phyloP scores from a whole-genome alignment of 2,113 vertebrate genomes.

The Baryphthengus martii region DNA sequence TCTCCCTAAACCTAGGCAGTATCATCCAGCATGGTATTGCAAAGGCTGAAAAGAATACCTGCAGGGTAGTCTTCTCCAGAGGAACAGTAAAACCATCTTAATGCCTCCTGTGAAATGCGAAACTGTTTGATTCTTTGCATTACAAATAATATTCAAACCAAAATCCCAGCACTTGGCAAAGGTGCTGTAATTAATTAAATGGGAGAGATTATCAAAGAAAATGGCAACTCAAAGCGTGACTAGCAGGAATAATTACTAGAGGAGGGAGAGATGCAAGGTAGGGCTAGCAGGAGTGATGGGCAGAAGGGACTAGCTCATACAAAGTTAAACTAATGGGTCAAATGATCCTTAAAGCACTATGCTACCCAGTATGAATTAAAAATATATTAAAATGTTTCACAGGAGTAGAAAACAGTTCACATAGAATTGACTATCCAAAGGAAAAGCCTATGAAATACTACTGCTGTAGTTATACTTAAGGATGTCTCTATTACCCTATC shows the following conservation, averaged over 20 bases:
- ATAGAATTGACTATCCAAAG: background rate
- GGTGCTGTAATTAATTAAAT: background rate
- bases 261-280: background rate
- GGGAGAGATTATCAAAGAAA: background rate
- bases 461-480: background rate
- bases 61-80: background rate
- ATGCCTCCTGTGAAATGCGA: background rate
- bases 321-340: background rate
- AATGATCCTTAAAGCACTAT: background rate
- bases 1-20: background rate
- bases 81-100: background rate
- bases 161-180: background rate
- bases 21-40: background rate
- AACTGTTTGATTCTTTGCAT: background rate
- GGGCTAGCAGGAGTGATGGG: background rate
- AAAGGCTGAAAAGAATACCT: background rate
- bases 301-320: background rate
- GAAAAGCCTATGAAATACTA: background rate
- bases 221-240: background rate
- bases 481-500: background rate
- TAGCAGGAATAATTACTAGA: background rate
- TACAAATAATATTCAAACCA: background rate
- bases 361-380: background rate
- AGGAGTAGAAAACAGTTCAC: background rate
- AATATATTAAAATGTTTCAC: background rate